A percentile compares a stretch with the other conserved stretches of the same genome.
Evolutionary conservation across 2,797 vertebrate genomes (phyloP).

Genomic region (Characodon lateralis): DNA sequence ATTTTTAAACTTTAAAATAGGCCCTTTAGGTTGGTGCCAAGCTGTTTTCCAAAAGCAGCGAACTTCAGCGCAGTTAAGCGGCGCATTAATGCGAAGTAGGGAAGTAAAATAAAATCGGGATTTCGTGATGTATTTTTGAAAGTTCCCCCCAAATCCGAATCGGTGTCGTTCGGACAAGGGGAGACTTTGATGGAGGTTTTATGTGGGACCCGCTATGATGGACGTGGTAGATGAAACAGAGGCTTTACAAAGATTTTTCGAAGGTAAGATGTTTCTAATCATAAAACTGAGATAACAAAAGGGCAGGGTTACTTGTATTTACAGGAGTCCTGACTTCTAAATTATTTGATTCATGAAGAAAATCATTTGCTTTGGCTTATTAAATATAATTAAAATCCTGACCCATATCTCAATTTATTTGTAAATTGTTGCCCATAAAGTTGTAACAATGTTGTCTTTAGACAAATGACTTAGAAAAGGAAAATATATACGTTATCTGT

Average conservation of each 20-base stretch:
- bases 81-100: conserved; percentile 43
- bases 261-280: conserved; percentile 83
- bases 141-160: conserved; percentile 74
- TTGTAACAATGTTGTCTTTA: neutral
- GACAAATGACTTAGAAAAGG: neutral
- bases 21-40: conserved; percentile 21
- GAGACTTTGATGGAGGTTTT: conserved; percentile 83
- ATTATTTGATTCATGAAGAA: neutral
- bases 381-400: neutral
- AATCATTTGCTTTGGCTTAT: neutral
- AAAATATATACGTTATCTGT: neutral
- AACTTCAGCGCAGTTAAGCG: conserved; percentile 12
- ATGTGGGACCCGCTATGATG: conserved; percentile 88
- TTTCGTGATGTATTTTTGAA: conserved; percentile 71
- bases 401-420: neutral
- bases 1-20: neutral
- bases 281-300: neutral
- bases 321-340: neutral
- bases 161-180: conserved; percentile 70
- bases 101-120: conserved; percentile 23
- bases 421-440: neutral
- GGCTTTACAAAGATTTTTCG: conserved; percentile 97
- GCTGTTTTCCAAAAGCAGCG: conserved; percentile 18
- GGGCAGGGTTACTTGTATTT: neutral
- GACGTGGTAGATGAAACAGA: conserved; percentile 99